Evolutionary conservation across 2,797 vertebrate genomes (phyloP), one percentile per base, ranked within the genome.

Genomic region (Yasuhikotakia modesta): DNA sequence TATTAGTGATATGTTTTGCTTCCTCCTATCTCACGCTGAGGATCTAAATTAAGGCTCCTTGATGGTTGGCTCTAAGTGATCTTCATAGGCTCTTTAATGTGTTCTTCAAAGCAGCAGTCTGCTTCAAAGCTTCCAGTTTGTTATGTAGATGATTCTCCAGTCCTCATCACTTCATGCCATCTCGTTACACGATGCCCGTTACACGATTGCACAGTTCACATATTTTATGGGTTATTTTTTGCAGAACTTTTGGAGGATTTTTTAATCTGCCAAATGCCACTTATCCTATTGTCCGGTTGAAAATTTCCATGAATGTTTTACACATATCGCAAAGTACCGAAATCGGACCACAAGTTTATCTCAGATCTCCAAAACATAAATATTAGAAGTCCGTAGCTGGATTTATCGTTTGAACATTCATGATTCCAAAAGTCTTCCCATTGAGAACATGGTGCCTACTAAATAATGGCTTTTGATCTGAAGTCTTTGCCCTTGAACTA

Each of bases 1-100:
- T 92, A 92, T 93, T 91, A 91, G 91, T 92, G 88, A 91, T 93
- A 84, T 85, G 82, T 89, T 88, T 85, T 86, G 80, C 79, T 45
- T 79, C 87, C 81, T 87, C 79, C n/a, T n/a, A 85, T 82, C 76
- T 73, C 24, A 88, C 87, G 86, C 80, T 14, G 76, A 88, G 87
- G 87, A 86, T 87, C 70, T 80, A 82, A 86, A 89, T 84, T 81
- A 85, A 79, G 82, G 78, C 79, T 83, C 85, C 90, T 91, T 92
- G 88, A 90, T 90, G 88, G 85, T 83, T 70, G 81, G 83, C 70
- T 86, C 81, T 80, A 84, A 87, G 82, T 77, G 87, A 87, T 81
- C 84, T 86, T 89, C 83, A 85, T 84, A 50, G 79, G 81, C 83
- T 80, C 87, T 90, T 90, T 90, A 88, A 88, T 90, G 85, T 82